Conservation (phyloP, 2,888 invertebrate genomes). For the Hyalella azteca region DNA sequence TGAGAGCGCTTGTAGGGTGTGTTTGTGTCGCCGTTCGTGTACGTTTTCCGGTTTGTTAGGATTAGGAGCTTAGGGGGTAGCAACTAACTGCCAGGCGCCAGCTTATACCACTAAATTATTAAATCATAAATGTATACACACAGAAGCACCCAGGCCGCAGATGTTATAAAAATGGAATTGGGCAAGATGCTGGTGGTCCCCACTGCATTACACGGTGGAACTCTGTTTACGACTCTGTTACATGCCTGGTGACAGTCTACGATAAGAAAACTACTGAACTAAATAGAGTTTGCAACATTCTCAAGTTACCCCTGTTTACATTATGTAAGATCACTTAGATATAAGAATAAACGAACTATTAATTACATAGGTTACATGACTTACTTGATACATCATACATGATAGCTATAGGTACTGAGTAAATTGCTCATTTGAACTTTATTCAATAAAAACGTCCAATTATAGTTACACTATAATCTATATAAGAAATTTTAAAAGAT, state of each 20-base stretch:
- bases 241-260: conserved; percentile 4
- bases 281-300: neutral
- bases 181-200: conserved; percentile 19
- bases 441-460: neutral
- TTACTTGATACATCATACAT: neutral
- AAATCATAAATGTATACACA: neutral
- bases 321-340: too few relatives aligned
- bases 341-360: conserved; percentile 11
- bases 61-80: too few relatives aligned
- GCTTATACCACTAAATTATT: neutral
- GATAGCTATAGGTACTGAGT: neutral
- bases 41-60: too few relatives aligned
- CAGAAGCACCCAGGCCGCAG: conserved; percentile 37
- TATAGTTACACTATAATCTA: neutral
- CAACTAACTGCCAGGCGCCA: too few relatives aligned
- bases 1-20: too few relatives aligned
- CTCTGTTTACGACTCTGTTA: conserved; percentile 29
- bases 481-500: neutral
- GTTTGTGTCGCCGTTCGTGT: too few relatives aligned
- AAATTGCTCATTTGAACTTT: neutral
- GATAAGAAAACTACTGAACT: neutral
- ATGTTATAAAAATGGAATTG: conserved; percentile 15
- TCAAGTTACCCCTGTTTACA: neutral
- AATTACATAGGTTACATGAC: neutral
- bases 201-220: conserved; percentile 7